These are phyloP conservation scores for Chascanopsetta lugubris DNA, from an alignment of 2,113 vertebrate genomes.

Conservation along the genomic window DNA sequence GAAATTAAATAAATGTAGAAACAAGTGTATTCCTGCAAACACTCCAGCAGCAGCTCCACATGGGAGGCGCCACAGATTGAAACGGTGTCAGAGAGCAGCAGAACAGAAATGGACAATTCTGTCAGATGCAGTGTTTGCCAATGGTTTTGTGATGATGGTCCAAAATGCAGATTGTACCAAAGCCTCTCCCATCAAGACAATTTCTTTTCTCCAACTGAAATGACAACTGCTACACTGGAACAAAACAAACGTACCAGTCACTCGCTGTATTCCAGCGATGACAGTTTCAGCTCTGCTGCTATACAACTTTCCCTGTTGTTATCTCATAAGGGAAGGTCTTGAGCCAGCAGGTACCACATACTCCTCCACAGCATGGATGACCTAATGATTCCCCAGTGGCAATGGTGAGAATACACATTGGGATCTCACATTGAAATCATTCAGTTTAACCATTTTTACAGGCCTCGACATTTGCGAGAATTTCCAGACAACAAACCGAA, in stretches of 20 bases:
- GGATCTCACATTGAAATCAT: too few species aligned
- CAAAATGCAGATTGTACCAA: conserved; percentile 17
- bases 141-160: neutral
- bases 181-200: neutral
- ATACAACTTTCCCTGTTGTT: too few species aligned
- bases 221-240: neutral
- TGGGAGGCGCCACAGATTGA: neutral
- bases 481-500: too few species aligned
- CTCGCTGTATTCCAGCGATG: neutral
- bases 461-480: too few species aligned
- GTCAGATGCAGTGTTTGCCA: neutral
- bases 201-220: conserved; percentile 21
- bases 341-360: too few species aligned
- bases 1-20: neutral
- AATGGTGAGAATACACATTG: too few species aligned
- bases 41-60: too few species aligned
- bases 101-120: neutral
- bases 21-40: neutral
- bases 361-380: too few species aligned
- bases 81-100: neutral
- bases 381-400: too few species aligned
- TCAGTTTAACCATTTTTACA: too few species aligned
- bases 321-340: too few species aligned
- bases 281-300: too few species aligned
- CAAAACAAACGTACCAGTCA: conserved; percentile 1